These are phyloP conservation scores for Opisthograptis luteolata DNA, from an alignment of 2,888 invertebrate species.

Conservation along the genomic window DNA sequence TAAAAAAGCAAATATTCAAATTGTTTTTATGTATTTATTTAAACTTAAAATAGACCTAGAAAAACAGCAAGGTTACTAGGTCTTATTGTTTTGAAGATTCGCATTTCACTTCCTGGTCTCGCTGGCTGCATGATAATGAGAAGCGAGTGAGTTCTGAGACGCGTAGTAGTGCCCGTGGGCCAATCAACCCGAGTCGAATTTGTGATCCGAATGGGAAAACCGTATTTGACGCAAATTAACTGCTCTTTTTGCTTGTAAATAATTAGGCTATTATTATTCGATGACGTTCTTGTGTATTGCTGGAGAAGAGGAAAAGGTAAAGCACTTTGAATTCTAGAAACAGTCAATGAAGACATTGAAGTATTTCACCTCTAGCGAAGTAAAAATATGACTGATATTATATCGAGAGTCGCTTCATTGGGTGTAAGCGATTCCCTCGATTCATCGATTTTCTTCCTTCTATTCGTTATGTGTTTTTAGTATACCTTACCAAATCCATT, in stretches of 20 bases:
- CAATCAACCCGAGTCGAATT: constrained; percentile 30
- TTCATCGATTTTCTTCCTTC: no score
- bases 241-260: constrained; percentile 30
- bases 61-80: constrained; percentile 10
- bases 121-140: constrained; percentile 13
- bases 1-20: not conserved
- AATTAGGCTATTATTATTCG: constrained; percentile 29
- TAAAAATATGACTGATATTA: no score
- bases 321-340: no score
- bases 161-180: constrained; percentile 22
- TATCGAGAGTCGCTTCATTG: no score
- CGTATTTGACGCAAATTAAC: constrained; percentile 27
- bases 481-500: no score
- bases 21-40: not conserved
- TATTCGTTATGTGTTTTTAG: no score
- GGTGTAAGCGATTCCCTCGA: no score
- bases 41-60: not conserved
- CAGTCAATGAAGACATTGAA: no score
- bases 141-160: constrained; percentile 15
- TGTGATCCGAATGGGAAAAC: constrained; percentile 35
- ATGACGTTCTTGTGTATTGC: not conserved
- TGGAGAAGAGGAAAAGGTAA: not conserved
- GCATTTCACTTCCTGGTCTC: constrained; percentile 12
- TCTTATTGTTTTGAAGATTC: constrained; percentile 8
- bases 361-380: no score